Percentiles rank a stretch among this genome's conserved stretches.
phyloP scores from a whole-genome alignment of 2,113 vertebrate species.

The Poecile atricapillus region DNA sequence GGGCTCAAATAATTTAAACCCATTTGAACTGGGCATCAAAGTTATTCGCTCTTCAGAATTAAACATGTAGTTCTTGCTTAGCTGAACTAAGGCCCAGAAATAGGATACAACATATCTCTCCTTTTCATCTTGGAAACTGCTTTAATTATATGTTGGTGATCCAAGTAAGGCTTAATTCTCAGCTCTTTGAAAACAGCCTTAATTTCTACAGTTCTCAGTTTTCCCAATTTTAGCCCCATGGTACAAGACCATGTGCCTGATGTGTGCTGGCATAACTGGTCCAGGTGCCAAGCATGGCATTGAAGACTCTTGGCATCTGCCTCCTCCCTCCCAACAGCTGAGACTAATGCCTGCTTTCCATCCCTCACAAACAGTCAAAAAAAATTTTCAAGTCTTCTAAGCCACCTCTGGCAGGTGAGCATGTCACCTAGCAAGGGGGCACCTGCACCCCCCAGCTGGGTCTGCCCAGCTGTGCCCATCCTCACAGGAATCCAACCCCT shows the following conservation, averaged over 20 bases:
- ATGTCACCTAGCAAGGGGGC: not conserved
- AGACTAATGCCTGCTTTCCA: not conserved
- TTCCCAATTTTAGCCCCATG: not conserved
- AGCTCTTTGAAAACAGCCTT: not conserved
- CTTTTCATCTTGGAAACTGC: not conserved
- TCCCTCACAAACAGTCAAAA: not conserved
- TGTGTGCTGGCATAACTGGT: not conserved
- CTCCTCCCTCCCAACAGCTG: not conserved
- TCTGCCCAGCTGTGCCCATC: not conserved
- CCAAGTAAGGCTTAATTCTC: not conserved
- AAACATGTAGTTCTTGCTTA: not conserved
- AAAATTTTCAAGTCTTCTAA: not conserved
- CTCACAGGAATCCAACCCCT: not conserved
- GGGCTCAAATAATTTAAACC: not conserved
- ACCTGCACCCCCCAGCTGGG: not conserved
- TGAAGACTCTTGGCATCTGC: not conserved
- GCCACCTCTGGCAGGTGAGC: not conserved
- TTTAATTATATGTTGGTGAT: not conserved
- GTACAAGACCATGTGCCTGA: not conserved
- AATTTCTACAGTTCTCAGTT: not conserved
- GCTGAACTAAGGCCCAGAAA: not conserved
- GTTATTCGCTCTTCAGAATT: not conserved
- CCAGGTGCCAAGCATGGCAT: accelerated
- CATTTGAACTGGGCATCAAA: not conserved
- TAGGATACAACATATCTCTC: not conserved